A percentile compares a stretch with the other conserved stretches of the same genome.
Conservation (phyloP, 2,113 vertebrate genomes). For the Octodon degus region DNA sequence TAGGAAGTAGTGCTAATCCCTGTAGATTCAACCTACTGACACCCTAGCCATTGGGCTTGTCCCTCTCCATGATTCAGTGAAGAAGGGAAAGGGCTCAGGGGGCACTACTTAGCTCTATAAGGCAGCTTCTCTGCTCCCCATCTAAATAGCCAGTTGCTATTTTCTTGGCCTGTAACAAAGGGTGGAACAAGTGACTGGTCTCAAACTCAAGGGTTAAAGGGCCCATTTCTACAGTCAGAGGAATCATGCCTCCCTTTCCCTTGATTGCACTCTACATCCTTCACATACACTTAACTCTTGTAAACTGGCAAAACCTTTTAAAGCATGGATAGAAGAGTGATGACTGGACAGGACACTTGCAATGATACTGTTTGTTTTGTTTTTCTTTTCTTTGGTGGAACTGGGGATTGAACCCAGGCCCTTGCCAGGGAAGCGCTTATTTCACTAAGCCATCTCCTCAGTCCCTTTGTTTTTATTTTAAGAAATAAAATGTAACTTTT, state of each 20-base stretch:
- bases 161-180: slow-evolving; percentile 38
- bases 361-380: neutral
- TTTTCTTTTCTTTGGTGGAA: too few species aligned
- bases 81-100: slow-evolving; percentile 14
- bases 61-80: slow-evolving; percentile 2
- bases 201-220: slow-evolving; percentile 52
- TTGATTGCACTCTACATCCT: neutral
- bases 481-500: slow-evolving; percentile 26
- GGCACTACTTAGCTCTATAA: neutral
- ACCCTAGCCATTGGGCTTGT: neutral
- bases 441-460: too few species aligned
- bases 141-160: neutral
- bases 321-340: neutral
- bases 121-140: slow-evolving; percentile 9
- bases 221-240: slow-evolving; percentile 22
- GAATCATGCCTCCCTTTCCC: neutral
- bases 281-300: slow-evolving; percentile 49
- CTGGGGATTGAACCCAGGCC: too few species aligned
- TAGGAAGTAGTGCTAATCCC: slow-evolving; percentile 33
- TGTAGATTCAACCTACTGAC: neutral
- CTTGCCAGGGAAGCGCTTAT: too few species aligned
- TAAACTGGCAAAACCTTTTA: neutral
- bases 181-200: neutral
- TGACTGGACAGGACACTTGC: neutral
- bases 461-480: neutral